phyloP scores from a whole-genome alignment of 2,797 vertebrate species.

The Acanthiza pusilla region DNA sequence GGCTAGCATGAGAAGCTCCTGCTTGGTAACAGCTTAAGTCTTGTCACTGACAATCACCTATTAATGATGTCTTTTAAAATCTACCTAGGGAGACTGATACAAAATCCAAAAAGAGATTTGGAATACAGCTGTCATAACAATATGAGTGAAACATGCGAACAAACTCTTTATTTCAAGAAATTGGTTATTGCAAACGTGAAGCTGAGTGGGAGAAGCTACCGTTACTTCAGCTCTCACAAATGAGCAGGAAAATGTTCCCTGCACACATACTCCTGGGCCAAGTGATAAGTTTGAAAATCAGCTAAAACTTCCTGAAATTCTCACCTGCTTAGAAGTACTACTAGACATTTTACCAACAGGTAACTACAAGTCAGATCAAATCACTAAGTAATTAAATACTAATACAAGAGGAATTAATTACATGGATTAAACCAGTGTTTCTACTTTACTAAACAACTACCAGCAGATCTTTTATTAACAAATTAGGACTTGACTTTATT shows the following conservation, averaged over 20 bases:
- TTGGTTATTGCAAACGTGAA: background rate
- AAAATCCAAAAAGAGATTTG: constrained; percentile 40
- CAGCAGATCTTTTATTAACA: background rate
- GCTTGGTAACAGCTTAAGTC: background rate
- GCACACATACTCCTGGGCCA: background rate
- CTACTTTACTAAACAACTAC: background rate
- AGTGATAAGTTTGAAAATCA: background rate
- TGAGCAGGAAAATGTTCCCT: background rate
- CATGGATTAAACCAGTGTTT: background rate
- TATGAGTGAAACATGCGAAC: background rate
- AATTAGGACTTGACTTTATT: background rate
- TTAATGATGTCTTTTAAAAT: constrained; percentile 46
- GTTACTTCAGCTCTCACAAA: background rate
- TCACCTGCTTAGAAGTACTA: background rate
- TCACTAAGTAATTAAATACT: background rate
- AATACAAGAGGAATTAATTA: background rate
- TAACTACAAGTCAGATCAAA: background rate
- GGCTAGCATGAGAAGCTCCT: background rate
- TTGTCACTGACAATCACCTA: constrained; percentile 30
- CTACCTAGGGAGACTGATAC: constrained; percentile 33
- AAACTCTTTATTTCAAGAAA: constrained; percentile 30
- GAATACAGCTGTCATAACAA: constrained; percentile 61
- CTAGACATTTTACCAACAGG: background rate
- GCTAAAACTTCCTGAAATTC: background rate
- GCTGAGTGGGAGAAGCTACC: background rate